Evolutionary conservation across 2,888 invertebrate species (phyloP).

Genomic region (Pasiphila rectangulata): DNA sequence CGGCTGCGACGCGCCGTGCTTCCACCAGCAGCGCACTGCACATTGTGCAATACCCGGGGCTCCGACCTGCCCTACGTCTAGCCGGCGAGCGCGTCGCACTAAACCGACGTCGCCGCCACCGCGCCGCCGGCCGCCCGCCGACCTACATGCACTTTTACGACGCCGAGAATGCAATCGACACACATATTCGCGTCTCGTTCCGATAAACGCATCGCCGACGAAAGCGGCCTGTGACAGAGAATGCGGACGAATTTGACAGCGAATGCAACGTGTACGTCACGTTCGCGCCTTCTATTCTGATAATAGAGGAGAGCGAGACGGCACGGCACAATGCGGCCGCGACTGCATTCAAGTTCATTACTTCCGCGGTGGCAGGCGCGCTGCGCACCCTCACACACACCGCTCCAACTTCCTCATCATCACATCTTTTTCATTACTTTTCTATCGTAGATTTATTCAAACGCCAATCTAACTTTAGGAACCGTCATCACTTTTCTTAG

Average conservation of each 20-base stretch:
- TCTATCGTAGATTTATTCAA: too few relatives aligned
- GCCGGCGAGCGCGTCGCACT: constrained; percentile 68
- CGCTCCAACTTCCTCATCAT: constrained; percentile 39
- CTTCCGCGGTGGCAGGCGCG: constrained; percentile 71
- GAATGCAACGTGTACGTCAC: constrained; percentile 76
- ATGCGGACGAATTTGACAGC: constrained; percentile 78
- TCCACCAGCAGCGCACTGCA: constrained; percentile 56
- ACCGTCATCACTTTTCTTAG: too few relatives aligned
- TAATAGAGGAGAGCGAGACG: constrained; percentile 65
- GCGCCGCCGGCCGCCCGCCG: constrained; percentile 73
- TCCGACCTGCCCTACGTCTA: constrained; percentile 77
- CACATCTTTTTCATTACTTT: constrained; percentile 5
- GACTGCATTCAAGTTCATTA: constrained; percentile 81
- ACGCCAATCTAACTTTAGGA: too few relatives aligned
- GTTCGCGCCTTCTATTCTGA: constrained; percentile 65
- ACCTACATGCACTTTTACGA: constrained; percentile 81
- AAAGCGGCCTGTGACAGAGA: constrained; percentile 79
- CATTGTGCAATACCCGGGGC: constrained; percentile 67
- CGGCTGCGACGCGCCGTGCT: constrained; percentile 45
- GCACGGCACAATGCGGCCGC: constrained; percentile 56
- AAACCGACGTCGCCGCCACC: constrained; percentile 52
- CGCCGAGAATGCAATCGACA: constrained; percentile 78
- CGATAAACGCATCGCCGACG: constrained; percentile 80
- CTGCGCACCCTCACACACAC: constrained; percentile 59
- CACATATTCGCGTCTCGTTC: constrained; percentile 81